Conservation (phyloP, 2,113 vertebrate genomes). For the Cyphomyrus plagiostoma region DNA sequence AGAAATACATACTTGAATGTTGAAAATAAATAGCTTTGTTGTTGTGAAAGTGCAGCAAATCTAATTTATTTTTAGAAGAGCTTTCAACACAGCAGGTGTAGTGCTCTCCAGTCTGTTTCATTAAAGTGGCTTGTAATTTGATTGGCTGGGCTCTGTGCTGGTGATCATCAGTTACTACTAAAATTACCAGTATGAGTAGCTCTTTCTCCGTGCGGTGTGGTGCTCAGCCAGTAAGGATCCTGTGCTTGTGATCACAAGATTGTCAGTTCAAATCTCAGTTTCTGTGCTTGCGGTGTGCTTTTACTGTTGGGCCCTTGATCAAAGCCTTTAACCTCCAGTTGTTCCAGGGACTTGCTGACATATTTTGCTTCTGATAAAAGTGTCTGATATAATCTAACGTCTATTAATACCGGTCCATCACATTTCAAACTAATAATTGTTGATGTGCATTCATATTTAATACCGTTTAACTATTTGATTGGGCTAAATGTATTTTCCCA, state of each 20-base stretch:
- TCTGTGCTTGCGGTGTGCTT: not conserved
- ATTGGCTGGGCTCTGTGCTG: not conserved
- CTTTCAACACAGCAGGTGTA: not conserved
- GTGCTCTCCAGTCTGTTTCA: not conserved
- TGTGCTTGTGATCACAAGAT: not conserved
- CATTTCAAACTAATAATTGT: not conserved
- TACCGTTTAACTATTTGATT: not conserved
- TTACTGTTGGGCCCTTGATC: not conserved
- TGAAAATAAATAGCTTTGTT: not conserved
- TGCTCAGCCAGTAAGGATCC: not conserved
- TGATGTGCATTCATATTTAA: not conserved
- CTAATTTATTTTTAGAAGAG: conserved; percentile 9
- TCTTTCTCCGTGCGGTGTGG: not conserved
- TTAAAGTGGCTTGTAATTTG: not conserved
- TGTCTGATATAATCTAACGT: not conserved
- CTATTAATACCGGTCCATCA: not conserved
- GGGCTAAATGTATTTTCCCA: not conserved
- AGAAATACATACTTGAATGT: not conserved
- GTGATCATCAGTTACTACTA: not conserved
- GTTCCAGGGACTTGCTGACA: not conserved
- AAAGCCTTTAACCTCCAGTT: not conserved
- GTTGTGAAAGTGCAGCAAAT: not conserved
- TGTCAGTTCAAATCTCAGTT: not conserved
- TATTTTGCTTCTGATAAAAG: not conserved
- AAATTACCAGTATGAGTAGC: not conserved